A percentile compares a stretch with the other conserved stretches of the same genome.
Evolutionary conservation across 2,888 invertebrate species (phyloP).

Genomic region (Hartigia nigra): DNA sequence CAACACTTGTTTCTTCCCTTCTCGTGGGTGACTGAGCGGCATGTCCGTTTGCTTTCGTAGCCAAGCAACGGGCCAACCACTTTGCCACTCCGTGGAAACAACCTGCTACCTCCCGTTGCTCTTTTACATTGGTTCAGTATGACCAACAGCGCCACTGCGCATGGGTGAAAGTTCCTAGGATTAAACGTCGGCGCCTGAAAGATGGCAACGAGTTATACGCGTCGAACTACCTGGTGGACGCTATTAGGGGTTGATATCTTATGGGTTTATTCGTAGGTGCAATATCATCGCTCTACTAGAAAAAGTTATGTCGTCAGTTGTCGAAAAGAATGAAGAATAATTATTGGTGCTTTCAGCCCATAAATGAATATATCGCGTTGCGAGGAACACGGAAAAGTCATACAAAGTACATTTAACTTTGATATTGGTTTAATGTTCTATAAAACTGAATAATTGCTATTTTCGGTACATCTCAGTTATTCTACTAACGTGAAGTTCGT

Average conservation of each 20-base stretch:
- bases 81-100: slow-evolving; percentile 7
- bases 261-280: background rate
- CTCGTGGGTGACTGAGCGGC: slow-evolving; percentile 30
- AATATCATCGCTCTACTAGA: background rate
- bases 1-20: slow-evolving; percentile 42
- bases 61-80: slow-evolving; percentile 22
- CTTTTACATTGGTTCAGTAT: background rate
- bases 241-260: background rate
- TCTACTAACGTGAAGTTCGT: background rate
- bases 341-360: no score
- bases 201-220: background rate
- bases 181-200: background rate
- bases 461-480: background rate
- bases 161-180: background rate
- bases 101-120: background rate
- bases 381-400: background rate
- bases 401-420: background rate
- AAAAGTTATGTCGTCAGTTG: background rate
- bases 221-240: background rate
- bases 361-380: no score
- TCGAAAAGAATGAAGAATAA: background rate
- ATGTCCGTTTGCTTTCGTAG: slow-evolving; percentile 29
- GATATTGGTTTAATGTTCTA: background rate
- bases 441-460: background rate
- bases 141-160: background rate